Conservation (phyloP, 1,140 invertebrate species). For the Latrodectus geometricus region DNA sequence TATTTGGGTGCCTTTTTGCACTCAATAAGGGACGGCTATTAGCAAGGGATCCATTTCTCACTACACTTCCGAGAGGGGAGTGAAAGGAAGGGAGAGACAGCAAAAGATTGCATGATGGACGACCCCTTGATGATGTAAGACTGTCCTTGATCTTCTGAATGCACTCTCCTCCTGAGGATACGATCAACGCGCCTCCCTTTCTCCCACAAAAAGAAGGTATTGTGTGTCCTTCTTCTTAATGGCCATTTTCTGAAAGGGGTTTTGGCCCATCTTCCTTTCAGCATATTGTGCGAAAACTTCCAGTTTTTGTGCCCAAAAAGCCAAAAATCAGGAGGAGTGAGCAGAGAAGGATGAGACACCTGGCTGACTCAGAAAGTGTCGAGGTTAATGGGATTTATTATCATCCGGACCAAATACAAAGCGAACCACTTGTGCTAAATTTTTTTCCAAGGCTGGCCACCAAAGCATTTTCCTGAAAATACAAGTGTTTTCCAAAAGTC, state of each 20-base stretch:
- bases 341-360: neutral
- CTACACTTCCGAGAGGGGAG: neutral
- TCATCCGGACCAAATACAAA: neutral
- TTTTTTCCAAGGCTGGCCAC: too few species aligned
- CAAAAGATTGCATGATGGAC: constrained; percentile 38
- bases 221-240: neutral
- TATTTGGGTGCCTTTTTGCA: neutral
- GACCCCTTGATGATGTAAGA: constrained; percentile 53
- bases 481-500: too few species aligned
- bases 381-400: neutral
- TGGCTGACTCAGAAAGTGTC: neutral
- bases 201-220: neutral
- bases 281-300: too few species aligned
- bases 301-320: too few species aligned
- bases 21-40: neutral
- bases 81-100: neutral
- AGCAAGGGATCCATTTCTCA: neutral
- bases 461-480: too few species aligned
- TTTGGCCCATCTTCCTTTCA: neutral
- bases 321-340: too few species aligned
- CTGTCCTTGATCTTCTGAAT: constrained; percentile 36
- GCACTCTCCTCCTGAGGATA: neutral
- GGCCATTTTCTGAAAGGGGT: neutral
- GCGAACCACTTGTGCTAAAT: too few species aligned
- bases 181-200: neutral